phyloP scores from a whole-genome alignment of 2,888 invertebrate genomes.

The Drosophila prolongata region DNA sequence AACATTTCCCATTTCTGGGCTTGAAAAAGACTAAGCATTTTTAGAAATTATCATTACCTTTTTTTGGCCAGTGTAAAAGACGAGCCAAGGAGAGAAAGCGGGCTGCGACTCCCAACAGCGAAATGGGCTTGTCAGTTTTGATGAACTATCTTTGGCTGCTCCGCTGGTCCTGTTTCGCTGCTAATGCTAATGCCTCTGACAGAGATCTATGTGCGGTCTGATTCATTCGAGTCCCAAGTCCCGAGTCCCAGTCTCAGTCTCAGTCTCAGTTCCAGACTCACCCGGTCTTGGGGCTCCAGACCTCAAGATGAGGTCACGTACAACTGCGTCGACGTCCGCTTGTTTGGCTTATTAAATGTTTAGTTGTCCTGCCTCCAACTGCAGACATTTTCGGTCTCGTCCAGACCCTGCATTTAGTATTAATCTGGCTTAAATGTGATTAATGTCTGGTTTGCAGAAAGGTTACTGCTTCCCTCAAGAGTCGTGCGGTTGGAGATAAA shows the following conservation, averaged over 20 bases:
- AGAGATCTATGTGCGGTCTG: slow-evolving; percentile 76
- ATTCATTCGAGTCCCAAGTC: slow-evolving; percentile 59
- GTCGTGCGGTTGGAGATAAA: slow-evolving; percentile 8
- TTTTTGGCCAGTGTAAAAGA: slow-evolving; percentile 4
- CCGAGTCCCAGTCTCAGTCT: slow-evolving; percentile 13
- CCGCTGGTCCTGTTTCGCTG: slow-evolving; percentile 35
- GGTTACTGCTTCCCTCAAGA: slow-evolving; percentile 18
- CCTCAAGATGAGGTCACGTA: slow-evolving; percentile 66
- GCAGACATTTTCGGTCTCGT: slow-evolving; percentile 36
- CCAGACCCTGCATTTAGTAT: slow-evolving; percentile 47
- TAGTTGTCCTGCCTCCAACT: slow-evolving; percentile 43
- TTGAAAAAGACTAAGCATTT: no score
- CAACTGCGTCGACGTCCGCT: slow-evolving; percentile 57
- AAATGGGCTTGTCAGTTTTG: slow-evolving; percentile 76
- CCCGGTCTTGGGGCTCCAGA: slow-evolving; percentile 10
- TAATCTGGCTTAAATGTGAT: slow-evolving; percentile 73
- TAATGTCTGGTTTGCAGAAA: slow-evolving; percentile 53
- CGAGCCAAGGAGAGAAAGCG: neutral
- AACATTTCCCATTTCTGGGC: no score
- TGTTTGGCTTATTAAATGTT: slow-evolving; percentile 75
- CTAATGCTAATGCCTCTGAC: slow-evolving; percentile 73
- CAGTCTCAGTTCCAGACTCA: slow-evolving; percentile 15
- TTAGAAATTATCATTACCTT: neutral
- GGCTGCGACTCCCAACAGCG: slow-evolving; percentile 32
- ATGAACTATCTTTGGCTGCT: slow-evolving; percentile 69